phyloP scores from a whole-genome alignment of 2,797 vertebrate genomes.

The Pteropus rufus region DNA sequence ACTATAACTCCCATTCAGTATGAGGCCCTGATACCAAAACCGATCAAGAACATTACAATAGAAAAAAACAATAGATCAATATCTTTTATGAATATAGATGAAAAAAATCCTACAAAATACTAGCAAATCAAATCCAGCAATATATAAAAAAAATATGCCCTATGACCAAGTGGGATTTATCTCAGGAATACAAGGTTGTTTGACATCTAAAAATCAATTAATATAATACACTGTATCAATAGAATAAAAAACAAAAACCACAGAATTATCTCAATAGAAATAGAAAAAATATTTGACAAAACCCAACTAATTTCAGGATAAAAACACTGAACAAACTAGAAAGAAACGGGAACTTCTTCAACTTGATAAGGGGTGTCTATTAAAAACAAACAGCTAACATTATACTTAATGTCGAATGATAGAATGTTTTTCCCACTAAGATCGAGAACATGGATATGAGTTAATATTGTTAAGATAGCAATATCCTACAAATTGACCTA shows the following conservation, averaged over 20 bases:
- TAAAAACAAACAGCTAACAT: neutral
- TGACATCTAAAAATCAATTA: neutral
- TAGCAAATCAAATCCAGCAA: neutral
- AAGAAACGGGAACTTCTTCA: neutral
- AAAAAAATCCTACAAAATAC: neutral
- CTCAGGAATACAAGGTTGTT: neutral
- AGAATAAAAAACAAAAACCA: neutral
- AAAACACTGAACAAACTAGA: neutral
- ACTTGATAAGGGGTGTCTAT: neutral
- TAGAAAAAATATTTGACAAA: neutral
- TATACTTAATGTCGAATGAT: neutral
- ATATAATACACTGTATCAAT: neutral
- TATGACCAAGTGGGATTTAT: neutral
- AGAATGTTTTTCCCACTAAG: too few species aligned
- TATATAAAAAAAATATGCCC: neutral
- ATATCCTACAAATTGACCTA: neutral
- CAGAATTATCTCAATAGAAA: neutral
- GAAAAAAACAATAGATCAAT: neutral
- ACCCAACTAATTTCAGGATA: neutral
- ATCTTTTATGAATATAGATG: neutral
- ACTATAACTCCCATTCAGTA: neutral
- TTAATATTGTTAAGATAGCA: neutral
- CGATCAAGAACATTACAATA: neutral
- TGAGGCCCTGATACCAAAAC: neutral
- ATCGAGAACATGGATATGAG: neutral